Base-by-base conservation (phyloP, 92 coral and sea anemone genomes). In the Micromussa lordhowensis region DNA sequence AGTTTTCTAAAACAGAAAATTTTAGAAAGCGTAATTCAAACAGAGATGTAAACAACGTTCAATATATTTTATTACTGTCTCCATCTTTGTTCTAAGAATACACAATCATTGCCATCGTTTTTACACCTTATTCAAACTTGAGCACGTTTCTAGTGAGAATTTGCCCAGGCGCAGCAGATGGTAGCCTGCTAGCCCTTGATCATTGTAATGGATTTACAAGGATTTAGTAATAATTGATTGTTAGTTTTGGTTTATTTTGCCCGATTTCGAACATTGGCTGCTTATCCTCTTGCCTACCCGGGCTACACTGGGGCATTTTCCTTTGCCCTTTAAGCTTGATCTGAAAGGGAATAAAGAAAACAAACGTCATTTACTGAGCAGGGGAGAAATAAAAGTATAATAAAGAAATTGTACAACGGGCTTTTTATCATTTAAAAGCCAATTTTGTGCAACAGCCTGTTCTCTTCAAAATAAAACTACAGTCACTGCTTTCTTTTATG, bases 121-220 rank as follows among this genome's bases (percentile, higher is more conserved):
- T 81, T n/a, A 21, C n/a, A 28, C 44, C 54, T 44, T 68, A 34
- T 64, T 26, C 5, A 51, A 29, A 31, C 31, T 32, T 5, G 8
- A 73, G 53, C 29, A 35, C 78, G 78, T 36, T 29, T 35, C 10
- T 24, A 59, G 51, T 71, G 87, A 54, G 79, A 83, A 83, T 69
- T 70, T 49, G 30, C 24, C 77, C 24, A 13, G 1, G 80, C 34
- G 26, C 79, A 32, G 35, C 88, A 73, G 88, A 84, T 84, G 81
- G 78, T 24, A 0, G 21, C 14, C n/a, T 38, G 71, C 14, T 22
- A 28, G 71, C 13, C 31, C 69, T 64, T 24, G 32, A 64, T 26
- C 28, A 30, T 64, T 64, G 30, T 64, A 12, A 44, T 44, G 9
- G 51, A 44, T 44, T 44, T 8, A 44, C 51, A 13, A 44, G 51